phyloP scores from a whole-genome alignment of 2,113 vertebrate species.

The Hydropotes inermis region DNA sequence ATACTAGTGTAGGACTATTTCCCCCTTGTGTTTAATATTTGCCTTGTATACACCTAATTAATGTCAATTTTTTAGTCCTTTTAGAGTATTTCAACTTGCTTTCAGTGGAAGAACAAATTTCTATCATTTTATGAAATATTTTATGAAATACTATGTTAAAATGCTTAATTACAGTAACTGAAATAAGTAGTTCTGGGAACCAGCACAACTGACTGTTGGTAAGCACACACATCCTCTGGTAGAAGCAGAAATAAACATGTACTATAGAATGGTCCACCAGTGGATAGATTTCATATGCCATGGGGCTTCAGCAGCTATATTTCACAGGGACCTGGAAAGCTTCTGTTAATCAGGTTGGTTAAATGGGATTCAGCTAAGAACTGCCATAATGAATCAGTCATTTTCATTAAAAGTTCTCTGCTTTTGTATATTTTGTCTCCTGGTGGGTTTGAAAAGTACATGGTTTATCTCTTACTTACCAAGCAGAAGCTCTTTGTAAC shows the following conservation, averaged over 20 bases:
- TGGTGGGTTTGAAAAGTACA: background rate
- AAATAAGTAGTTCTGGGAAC: background rate
- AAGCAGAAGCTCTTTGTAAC: background rate
- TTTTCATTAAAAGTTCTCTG: background rate
- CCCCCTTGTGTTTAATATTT: background rate
- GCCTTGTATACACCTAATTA: background rate
- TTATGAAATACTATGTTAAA: background rate
- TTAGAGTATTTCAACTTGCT: background rate
- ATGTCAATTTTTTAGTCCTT: background rate
- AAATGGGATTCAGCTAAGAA: background rate
- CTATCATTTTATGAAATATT: background rate
- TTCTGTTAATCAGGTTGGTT: background rate
- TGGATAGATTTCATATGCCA: background rate
- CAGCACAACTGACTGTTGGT: background rate
- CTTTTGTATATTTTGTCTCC: background rate
- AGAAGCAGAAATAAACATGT: background rate
- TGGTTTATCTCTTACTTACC: background rate
- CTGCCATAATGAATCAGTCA: background rate
- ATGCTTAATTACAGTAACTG: background rate
- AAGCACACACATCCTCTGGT: background rate
- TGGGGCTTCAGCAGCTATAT: background rate
- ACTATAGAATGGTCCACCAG: background rate
- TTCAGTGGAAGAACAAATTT: background rate
- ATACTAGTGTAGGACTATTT: background rate
- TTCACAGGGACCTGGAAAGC: background rate